These are phyloP conservation scores for Philereme transversata DNA, from an alignment of 2,888 invertebrate species.

Conservation along the genomic window DNA sequence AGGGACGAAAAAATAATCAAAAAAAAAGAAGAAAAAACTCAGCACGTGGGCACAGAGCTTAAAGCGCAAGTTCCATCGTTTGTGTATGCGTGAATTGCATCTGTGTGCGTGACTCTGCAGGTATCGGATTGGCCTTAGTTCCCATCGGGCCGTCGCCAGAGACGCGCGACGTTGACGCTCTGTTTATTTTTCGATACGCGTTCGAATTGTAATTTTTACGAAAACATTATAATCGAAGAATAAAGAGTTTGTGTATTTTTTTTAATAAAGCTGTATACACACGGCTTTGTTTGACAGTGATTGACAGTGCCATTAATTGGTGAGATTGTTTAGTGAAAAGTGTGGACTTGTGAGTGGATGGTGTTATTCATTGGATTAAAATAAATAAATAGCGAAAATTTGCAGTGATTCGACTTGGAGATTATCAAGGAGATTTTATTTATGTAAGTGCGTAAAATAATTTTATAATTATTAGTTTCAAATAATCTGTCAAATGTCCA, in stretches of 20 bases:
- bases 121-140: slow-evolving; percentile 72
- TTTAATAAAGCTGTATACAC: neutral
- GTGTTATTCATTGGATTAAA: slow-evolving; percentile 30
- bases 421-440: slow-evolving; percentile 11
- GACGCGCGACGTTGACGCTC: slow-evolving; percentile 40
- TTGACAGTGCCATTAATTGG: slow-evolving; percentile 19
- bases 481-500: too few species aligned
- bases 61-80: slow-evolving; percentile 66
- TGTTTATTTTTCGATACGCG: slow-evolving; percentile 24
- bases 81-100: slow-evolving; percentile 64
- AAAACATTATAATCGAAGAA: neutral
- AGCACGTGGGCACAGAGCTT: slow-evolving; percentile 64
- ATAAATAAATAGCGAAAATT: slow-evolving; percentile 15
- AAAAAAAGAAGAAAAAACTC: slow-evolving; percentile 42
- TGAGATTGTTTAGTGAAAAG: slow-evolving; percentile 34
- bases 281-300: slow-evolving; percentile 22
- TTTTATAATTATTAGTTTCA: neutral
- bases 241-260: too few species aligned
- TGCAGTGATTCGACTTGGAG: slow-evolving; percentile 11
- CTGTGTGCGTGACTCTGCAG: slow-evolving; percentile 79
- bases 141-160: slow-evolving; percentile 63
- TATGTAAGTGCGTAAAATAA: slow-evolving; percentile 5
- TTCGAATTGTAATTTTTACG: slow-evolving; percentile 14
- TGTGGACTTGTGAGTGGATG: slow-evolving; percentile 35
- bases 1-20: slow-evolving; percentile 45